A percentile compares a stretch with the other conserved stretches of the same genome.
Conservation (phyloP, 2,888 invertebrate species). For the Abrostola tripartita region DNA sequence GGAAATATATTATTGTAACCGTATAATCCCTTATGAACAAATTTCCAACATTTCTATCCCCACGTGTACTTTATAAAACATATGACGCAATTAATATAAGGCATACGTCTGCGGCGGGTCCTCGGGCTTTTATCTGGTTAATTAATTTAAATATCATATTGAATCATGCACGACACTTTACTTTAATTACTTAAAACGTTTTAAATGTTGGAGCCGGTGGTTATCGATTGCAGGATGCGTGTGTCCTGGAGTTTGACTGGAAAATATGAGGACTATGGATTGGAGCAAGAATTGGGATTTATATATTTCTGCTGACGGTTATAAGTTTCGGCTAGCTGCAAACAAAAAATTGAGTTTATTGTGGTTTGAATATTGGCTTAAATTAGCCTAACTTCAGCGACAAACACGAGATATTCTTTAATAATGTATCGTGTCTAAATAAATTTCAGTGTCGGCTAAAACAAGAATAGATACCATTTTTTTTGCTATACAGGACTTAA, state of each 20-base stretch:
- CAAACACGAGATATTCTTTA: too few species aligned
- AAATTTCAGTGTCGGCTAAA: too few species aligned
- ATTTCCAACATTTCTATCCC: constrained; percentile 17
- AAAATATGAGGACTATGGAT: too few species aligned
- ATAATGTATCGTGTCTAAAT: too few species aligned
- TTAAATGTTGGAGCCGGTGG: constrained; percentile 26
- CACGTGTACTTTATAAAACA: constrained; percentile 37
- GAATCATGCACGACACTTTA: constrained; percentile 49
- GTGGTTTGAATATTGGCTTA: too few species aligned
- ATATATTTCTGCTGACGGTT: too few species aligned
- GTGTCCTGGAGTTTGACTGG: constrained; percentile 11
- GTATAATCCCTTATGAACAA: background rate
- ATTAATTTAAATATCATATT: constrained; percentile 64
- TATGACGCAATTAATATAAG: constrained; percentile 52
- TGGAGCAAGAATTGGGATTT: too few species aligned
- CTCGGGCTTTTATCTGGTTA: constrained; percentile 57
- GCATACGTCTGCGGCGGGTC: constrained; percentile 42
- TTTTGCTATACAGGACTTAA: too few species aligned
- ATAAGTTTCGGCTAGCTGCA: too few species aligned
- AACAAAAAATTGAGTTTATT: too few species aligned
- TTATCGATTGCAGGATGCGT: constrained; percentile 13
- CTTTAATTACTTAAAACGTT: constrained; percentile 54
- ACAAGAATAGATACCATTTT: too few species aligned
- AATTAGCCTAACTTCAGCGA: too few species aligned
- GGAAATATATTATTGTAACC: background rate